Conservation (phyloP, 2,888 invertebrate genomes). For the Dorcus parallelipipedus region DNA sequence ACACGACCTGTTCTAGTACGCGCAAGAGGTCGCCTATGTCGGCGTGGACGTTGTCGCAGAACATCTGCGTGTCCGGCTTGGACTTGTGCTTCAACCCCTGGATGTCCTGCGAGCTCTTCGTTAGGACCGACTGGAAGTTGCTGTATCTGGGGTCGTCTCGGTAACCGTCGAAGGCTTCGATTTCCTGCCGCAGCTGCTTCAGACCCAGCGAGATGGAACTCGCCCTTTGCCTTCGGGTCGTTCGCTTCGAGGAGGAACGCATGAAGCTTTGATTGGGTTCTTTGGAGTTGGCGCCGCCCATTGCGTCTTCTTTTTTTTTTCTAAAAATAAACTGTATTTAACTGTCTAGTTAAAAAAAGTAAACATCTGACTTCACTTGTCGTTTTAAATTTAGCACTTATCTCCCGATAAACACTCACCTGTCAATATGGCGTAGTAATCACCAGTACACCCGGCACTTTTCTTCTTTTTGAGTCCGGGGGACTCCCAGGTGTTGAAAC, state of each 20-base stretch:
- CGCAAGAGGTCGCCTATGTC: slow-evolving; percentile 19
- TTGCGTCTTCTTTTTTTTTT: background rate
- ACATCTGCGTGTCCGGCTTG: slow-evolving; percentile 13
- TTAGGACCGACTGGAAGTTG: slow-evolving; percentile 18
- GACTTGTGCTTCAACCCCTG: slow-evolving; percentile 16
- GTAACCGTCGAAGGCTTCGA: slow-evolving; percentile 19
- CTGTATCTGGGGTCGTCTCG: slow-evolving; percentile 17
- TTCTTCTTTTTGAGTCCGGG: no score
- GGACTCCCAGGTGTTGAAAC: no score
- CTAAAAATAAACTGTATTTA: no score
- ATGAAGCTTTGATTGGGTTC: background rate
- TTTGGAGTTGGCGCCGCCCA: background rate
- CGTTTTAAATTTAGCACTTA: no score
- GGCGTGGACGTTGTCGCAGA: slow-evolving; percentile 17
- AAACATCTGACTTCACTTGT: no score
- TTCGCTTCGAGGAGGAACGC: slow-evolving; percentile 1
- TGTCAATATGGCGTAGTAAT: no score
- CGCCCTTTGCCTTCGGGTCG: slow-evolving; percentile 5
- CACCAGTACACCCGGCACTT: no score
- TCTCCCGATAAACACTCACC: no score
- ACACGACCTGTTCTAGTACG: slow-evolving; percentile 20
- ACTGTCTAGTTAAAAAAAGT: no score
- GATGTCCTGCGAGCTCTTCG: slow-evolving; percentile 14
- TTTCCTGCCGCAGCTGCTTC: slow-evolving; percentile 10
- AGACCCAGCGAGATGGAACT: slow-evolving; percentile 6